Evolutionary conservation across 2,113 vertebrate species (phyloP).

Genomic region (Panthera tigris): DNA sequence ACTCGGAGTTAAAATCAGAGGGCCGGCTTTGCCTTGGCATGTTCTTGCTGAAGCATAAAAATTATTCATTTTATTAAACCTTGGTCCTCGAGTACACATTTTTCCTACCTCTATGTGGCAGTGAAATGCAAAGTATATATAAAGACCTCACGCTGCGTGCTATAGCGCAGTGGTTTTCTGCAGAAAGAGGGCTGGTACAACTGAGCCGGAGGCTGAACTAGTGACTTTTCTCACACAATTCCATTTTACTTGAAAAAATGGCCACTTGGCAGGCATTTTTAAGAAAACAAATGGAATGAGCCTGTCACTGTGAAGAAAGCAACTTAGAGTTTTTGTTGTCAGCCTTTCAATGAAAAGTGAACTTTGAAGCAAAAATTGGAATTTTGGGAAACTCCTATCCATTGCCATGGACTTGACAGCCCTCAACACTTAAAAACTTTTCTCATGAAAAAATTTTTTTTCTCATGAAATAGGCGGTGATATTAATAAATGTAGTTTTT

Average conservation of each 20-base stretch:
- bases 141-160: background rate
- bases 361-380: background rate
- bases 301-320: background rate
- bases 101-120: background rate
- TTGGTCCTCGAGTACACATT: background rate
- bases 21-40: background rate
- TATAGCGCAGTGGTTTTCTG: background rate
- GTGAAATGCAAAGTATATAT: background rate
- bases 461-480: background rate
- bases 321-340: background rate
- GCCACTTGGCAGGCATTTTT: background rate
- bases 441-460: background rate
- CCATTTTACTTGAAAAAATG: background rate
- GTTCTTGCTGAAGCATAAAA: background rate
- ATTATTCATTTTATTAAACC: background rate
- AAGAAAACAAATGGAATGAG: background rate
- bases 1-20: background rate
- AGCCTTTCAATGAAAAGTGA: background rate
- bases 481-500: background rate
- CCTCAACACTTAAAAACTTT: background rate
- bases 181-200: background rate
- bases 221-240: background rate
- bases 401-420: background rate
- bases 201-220: background rate
- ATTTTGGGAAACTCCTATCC: background rate